phyloP scores from a whole-genome alignment of 2,797 vertebrate genomes.

The Decapterus maruadsi region DNA sequence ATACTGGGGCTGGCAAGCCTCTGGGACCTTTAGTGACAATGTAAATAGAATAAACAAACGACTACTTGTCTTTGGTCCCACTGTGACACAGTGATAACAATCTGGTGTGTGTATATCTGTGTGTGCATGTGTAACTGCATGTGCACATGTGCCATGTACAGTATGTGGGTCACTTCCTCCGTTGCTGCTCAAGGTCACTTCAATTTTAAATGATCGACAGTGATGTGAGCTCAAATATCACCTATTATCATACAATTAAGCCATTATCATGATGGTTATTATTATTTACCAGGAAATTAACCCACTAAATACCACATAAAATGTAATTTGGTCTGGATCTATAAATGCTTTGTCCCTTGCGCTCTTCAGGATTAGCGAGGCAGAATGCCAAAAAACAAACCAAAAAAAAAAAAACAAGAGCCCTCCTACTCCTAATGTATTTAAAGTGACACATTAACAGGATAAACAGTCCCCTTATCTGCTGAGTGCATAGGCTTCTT shows the following conservation, averaged over 20 bases:
- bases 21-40: constrained; percentile 56
- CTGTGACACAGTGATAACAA: constrained; percentile 45
- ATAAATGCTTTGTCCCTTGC: constrained; percentile 77
- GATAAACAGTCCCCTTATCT: constrained; percentile 88
- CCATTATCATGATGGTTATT: constrained; percentile 14
- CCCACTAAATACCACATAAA: constrained; percentile 49
- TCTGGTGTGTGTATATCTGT: constrained; percentile 18
- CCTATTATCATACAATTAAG: constrained; percentile 50
- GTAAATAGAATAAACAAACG: constrained; percentile 71
- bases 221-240: constrained; percentile 13
- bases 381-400: constrained; percentile 76
- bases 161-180: neutral
- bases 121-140: neutral
- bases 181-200: constrained; percentile 70
- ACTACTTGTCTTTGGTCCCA: constrained; percentile 42
- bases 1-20: constrained; percentile 42
- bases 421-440: constrained; percentile 84
- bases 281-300: constrained; percentile 54
- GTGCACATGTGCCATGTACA: neutral
- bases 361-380: constrained; percentile 83
- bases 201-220: constrained; percentile 29
- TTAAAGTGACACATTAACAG: constrained; percentile 90
- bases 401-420: constrained; percentile 50
- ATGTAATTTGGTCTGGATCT: constrained; percentile 73
- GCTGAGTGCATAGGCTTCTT: constrained; percentile 81